Evolutionary conservation across 2,888 invertebrate genomes (phyloP), one percentile per base, ranked within the genome.

Genomic region (Caradrina clavipalpis): DNA sequence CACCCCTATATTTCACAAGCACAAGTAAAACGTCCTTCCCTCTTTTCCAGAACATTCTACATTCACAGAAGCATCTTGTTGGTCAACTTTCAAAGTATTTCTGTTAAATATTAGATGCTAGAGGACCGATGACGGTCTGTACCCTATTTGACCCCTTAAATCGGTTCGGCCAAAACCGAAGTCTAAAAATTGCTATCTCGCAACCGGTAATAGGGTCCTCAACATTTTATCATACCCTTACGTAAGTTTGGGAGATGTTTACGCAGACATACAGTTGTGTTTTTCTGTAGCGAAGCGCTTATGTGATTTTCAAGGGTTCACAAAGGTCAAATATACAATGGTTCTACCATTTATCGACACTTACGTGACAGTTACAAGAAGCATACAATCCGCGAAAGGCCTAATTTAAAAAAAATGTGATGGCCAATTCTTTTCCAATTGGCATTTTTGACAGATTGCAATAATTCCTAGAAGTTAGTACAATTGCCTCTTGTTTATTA

Each of bases 121-220:
- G n/a, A 42, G 54, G 57, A 60, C 63, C 61, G 56, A 80, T 50
- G 35, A 47, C 61, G 47, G 42, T 69, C 58, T 59, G 53, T 53
- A 57, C 51, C 68, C 76, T 62, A 74, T 80, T 78, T 69, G 76
- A 84, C 83, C 84, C 73, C 74, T 75, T 50, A 82, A 82, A 83
- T 82, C 74, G 76, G 59, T 78, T 73, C 31, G 42, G 22, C 55
- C 60, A 64, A 57, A 53, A 26, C 50, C 58, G 17, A 64, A 62
- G 66, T 55, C 73, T 68, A 75, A 70, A 72, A 73, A 72, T 62
- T 21, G 63, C 64, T 69, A 74, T 74, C 55, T 74, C 10, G 35
- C 59, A 17, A 31, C 57, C 67, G 65, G 66, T 69, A 75, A 73
- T 47, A 53, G 61, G 39, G 31, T 68, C 50, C 10, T 60, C 59